Base-by-base conservation (phyloP, 2,113 vertebrate species). In the Notechis scutatus region DNA sequence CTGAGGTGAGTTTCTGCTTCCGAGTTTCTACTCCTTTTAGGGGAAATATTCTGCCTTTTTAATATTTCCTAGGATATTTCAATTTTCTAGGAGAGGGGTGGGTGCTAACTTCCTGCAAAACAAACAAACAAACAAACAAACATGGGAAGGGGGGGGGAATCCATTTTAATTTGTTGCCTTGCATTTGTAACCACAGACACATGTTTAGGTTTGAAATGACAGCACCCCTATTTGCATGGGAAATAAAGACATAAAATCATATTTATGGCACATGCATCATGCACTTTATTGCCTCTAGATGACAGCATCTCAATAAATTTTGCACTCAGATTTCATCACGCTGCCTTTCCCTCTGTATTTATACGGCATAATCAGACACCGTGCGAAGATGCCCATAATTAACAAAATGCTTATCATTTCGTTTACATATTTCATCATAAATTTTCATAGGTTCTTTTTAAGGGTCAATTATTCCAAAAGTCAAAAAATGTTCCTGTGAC, bases 291-390 rank as follows among this genome's bases (percentile, higher is more conserved):
- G 90, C 97, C 97, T 96, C 96, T 97, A 97, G 97, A 93, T 97
- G 97, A 47, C 97, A 97, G 97, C 94, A 97, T 90, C 95, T 92
- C 93, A 95, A 86, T 93, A 97, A 94, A 92, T 87, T 97, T 97
- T 95, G 9, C 21, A 18, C 94, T 94, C 87, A 26, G 1, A 0
- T 91, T 95, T 92, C 87, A 93, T 23, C 93, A 42, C 21, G 42
- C 52, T 93, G 95, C 95, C 47, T 93, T 61, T 54, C 11, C 0
- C 10, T 88, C 10, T 2, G 0, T 50, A 55, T 92, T 97, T 94
- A 89, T 91, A 90, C 59, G 74, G 6, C 9, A 5, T 59, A 29
- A 88, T 94, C 94, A 93, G 61, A 29, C 47, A 39, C 90, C 94
- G 1, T 91, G 34, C 90, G 91, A 87, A 29, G 56, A 61, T 64